Evolutionary conservation across 1,140 invertebrate genomes (phyloP).

Genomic region (Pristionchus pacificus): DNA sequence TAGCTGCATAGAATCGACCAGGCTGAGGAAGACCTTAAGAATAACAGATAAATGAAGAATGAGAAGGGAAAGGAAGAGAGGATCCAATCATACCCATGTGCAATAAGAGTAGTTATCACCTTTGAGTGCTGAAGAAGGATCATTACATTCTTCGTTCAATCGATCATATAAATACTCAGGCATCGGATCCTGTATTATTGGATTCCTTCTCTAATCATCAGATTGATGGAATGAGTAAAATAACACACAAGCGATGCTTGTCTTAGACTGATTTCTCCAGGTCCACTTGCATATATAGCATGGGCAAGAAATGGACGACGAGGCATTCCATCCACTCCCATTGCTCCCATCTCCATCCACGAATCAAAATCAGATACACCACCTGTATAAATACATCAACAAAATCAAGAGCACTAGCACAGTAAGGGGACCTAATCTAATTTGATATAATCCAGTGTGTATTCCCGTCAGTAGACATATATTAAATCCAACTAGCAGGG

Average conservation of each 20-base stretch:
- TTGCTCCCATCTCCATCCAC: constrained; percentile 16
- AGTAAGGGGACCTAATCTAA: constrained; percentile 86
- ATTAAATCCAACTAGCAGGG: constrained; percentile 5
- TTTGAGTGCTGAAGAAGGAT: constrained; percentile 7
- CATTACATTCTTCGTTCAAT: constrained; percentile 21
- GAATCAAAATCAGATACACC: constrained; percentile 1
- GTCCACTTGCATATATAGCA: constrained; percentile 31
- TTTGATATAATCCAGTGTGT: constrained; percentile 93
- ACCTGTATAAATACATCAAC: not conserved
- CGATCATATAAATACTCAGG: constrained; percentile 33
- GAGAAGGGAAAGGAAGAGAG: too few relatives aligned
- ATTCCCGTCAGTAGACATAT: constrained; percentile 82
- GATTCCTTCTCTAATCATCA: not conserved
- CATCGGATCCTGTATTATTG: constrained; percentile 31
- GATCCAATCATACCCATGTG: not conserved
- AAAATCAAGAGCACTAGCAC: constrained; percentile 48
- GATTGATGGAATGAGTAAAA: not conserved
- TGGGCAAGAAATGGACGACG: constrained; percentile 24
- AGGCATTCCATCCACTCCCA: constrained; percentile 27
- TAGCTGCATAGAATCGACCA: constrained; percentile 23
- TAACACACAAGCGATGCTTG: constrained; percentile 18
- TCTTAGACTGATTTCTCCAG: constrained; percentile 29
- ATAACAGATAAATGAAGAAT: too few relatives aligned
- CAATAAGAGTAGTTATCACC: not conserved
- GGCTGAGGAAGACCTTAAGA: constrained; percentile 3